Evolutionary conservation across 2,888 invertebrate species (phyloP).

Genomic region (Psylliodes chrysocephalus): DNA sequence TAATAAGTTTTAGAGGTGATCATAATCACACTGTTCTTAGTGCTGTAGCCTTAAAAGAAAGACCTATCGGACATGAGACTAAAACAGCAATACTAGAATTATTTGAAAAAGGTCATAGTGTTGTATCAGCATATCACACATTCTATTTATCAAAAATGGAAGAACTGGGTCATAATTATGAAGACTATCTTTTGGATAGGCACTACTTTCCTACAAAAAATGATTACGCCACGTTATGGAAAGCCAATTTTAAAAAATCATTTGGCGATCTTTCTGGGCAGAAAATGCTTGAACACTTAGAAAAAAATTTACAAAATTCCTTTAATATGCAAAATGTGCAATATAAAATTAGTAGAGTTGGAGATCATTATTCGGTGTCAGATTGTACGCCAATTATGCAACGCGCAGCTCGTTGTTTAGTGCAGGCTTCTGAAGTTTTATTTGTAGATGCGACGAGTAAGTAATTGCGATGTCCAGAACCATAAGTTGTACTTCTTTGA

Average conservation of each 20-base stretch:
- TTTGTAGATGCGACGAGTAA: slow-evolving; percentile 40
- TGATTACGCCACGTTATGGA: slow-evolving; percentile 37
- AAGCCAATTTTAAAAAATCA: slow-evolving; percentile 32
- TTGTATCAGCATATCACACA: slow-evolving; percentile 12
- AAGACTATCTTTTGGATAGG: slow-evolving; percentile 22
- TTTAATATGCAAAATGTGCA: slow-evolving; percentile 46
- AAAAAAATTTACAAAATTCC: too few relatives aligned
- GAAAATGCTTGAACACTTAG: slow-evolving; percentile 30
- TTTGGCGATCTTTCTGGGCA: slow-evolving; percentile 14
- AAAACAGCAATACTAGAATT: slow-evolving; percentile 10
- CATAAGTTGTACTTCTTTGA: slow-evolving; percentile 43
- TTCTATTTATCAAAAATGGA: slow-evolving; percentile 16
- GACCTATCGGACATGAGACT: slow-evolving; percentile 14
- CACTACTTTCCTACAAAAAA: slow-evolving; percentile 38
- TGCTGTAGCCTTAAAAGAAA: slow-evolving; percentile 12
- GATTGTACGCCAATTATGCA: slow-evolving; percentile 42
- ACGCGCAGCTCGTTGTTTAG: slow-evolving; percentile 22
- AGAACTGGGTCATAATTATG: slow-evolving; percentile 13
- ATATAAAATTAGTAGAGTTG: slow-evolving; percentile 50
- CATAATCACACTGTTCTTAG: slow-evolving; percentile 14
- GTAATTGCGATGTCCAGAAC: slow-evolving; percentile 37
- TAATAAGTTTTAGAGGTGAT: slow-evolving; percentile 4
- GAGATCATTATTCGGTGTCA: slow-evolving; percentile 29
- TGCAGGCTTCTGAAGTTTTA: slow-evolving; percentile 37
- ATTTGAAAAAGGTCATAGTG: slow-evolving; percentile 16